Evolutionary conservation across 35 echinoderm and acorn worm genomes (phyloP).

Genomic region (Heliocidaris erythrogramma): DNA sequence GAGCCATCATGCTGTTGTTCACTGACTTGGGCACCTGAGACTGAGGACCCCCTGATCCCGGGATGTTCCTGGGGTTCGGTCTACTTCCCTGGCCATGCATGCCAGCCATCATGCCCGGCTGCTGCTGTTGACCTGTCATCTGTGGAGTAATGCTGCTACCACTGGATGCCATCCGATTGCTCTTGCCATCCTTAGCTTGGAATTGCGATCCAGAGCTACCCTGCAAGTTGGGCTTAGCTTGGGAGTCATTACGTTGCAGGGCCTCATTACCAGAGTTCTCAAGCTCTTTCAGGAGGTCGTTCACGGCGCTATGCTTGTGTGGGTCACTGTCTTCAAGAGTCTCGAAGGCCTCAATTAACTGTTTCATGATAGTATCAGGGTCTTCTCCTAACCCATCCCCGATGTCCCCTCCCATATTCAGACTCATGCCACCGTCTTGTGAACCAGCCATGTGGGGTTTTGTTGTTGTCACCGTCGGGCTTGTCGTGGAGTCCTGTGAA

Average conservation of each 20-base stretch:
- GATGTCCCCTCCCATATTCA: neutral
- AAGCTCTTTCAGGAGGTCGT: conserved; percentile 83
- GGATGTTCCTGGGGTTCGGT: neutral
- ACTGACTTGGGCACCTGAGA: neutral
- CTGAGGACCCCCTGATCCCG: neutral
- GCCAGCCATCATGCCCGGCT: neutral
- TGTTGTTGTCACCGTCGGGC: conserved; percentile 85
- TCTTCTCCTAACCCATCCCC: conserved; percentile 52
- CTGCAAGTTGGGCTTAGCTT: neutral
- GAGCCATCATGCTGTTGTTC: conserved; percentile 39
- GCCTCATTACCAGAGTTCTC: conserved; percentile 56
- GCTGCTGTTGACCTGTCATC: conserved; percentile 8
- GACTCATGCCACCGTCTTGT: neutral
- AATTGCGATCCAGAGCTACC: neutral
- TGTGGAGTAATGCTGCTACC: neutral
- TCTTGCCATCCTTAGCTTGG: conserved; percentile 38
- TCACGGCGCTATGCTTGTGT: conserved; percentile 74
- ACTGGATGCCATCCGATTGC: neutral
- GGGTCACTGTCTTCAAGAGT: conserved; percentile 62
- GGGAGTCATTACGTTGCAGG: neutral
- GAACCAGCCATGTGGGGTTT: conserved; percentile 47
- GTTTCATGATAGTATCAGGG: conserved; percentile 66
- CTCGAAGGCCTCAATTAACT: conserved; percentile 68
- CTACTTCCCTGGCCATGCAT: neutral
- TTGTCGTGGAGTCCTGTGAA: conserved; percentile 74